Conservation (phyloP, 2,113 vertebrate genomes). For the Toxotes jaculatrix region DNA sequence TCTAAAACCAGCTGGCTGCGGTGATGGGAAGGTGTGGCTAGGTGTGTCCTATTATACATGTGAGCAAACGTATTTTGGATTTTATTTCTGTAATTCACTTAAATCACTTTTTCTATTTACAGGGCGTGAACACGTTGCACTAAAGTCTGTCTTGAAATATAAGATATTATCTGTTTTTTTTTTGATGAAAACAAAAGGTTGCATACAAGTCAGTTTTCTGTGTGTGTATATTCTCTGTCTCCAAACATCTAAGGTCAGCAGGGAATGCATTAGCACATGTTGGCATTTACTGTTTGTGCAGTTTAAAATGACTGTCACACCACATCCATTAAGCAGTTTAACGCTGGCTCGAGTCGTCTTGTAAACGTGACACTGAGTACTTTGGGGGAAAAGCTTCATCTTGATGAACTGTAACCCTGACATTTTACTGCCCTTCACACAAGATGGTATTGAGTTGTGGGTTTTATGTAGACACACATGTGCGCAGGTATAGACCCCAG, state of each 20-base stretch:
- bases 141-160: neutral
- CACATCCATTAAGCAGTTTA: slow-evolving; percentile 16
- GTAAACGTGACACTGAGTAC: slow-evolving; percentile 33
- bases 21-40: too few relatives aligned
- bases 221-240: neutral
- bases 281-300: slow-evolving; percentile 19
- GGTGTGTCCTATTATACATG: too few relatives aligned
- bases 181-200: neutral
- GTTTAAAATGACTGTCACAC: slow-evolving; percentile 6
- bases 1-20: too few relatives aligned
- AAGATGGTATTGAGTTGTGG: neutral
- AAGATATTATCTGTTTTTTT: neutral
- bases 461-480: neutral
- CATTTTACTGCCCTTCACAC: slow-evolving; percentile 33
- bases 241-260: slow-evolving; percentile 13
- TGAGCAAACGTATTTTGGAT: too few relatives aligned
- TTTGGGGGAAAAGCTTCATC: neutral
- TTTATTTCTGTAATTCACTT: too few relatives aligned
- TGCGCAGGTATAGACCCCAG: neutral
- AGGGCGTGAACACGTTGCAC: too few relatives aligned
- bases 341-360: neutral
- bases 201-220: neutral
- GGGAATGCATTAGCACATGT: neutral
- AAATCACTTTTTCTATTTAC: too few relatives aligned
- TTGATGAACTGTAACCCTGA: slow-evolving; percentile 40